phyloP scores from a whole-genome alignment of 2,113 vertebrate species.

The Tenrec ecaudatus region DNA sequence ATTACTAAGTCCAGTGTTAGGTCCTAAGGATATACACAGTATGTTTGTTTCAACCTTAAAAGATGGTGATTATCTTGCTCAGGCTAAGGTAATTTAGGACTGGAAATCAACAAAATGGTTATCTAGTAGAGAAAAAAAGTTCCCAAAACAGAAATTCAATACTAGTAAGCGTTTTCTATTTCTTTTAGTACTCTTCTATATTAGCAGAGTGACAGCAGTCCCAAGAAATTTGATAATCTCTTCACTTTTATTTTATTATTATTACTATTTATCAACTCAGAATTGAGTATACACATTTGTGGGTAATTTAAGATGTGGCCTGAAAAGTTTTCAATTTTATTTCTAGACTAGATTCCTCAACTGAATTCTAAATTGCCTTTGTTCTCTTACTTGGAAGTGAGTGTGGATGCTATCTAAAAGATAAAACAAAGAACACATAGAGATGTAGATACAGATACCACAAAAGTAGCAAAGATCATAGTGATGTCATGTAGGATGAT shows the following conservation, averaged over 20 bases:
- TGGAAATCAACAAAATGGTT: not conserved
- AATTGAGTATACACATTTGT: slow-evolving; percentile 29
- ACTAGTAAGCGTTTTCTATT: not conserved
- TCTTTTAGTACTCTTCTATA: not conserved
- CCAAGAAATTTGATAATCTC: slow-evolving; percentile 21
- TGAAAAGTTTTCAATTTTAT: slow-evolving; percentile 27
- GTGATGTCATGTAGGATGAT: not conserved
- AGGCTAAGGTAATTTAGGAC: not conserved
- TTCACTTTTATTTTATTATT: slow-evolving; percentile 26
- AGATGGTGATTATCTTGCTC: not conserved
- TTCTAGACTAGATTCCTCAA: not conserved
- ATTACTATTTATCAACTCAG: slow-evolving; percentile 15
- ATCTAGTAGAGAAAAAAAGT: slow-evolving; percentile 22
- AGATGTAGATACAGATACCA: not conserved
- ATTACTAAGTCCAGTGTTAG: not conserved
- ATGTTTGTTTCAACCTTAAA: slow-evolving; percentile 24
- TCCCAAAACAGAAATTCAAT: slow-evolving; percentile 25
- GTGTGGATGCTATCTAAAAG: not conserved
- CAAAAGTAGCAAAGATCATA: not conserved
- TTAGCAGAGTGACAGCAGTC: slow-evolving; percentile 21
- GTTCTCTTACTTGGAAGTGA: not conserved
- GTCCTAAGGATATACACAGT: not conserved
- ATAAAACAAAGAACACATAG: not conserved
- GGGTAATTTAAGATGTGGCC: slow-evolving; percentile 48
- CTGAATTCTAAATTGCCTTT: slow-evolving; percentile 53